Evolutionary conservation across 2,113 vertebrate genomes (phyloP).

Genomic region (Osmerus mordax): DNA sequence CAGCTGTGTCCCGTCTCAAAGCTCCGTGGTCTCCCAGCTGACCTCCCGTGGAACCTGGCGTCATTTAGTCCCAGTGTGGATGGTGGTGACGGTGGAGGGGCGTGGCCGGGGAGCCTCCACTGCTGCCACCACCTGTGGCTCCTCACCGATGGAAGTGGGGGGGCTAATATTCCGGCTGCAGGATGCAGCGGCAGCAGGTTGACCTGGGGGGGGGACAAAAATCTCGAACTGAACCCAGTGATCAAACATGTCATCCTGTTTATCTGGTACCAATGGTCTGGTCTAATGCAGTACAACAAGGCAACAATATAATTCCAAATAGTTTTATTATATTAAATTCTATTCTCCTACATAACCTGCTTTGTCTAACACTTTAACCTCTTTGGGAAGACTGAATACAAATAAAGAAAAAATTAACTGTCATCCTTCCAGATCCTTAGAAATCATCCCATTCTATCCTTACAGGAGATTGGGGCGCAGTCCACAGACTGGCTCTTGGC

Average conservation of each 20-base stretch:
- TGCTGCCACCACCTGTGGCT: slow-evolving; percentile 63
- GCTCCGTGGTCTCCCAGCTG: slow-evolving; percentile 65
- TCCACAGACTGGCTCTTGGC: slow-evolving; percentile 84
- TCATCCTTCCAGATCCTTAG: slow-evolving; percentile 1
- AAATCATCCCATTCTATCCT: slow-evolving; percentile 81
- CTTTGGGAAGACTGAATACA: too few relatives aligned
- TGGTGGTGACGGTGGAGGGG: slow-evolving; percentile 91
- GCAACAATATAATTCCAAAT: too few relatives aligned
- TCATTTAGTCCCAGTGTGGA: slow-evolving; percentile 94
- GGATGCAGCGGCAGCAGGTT: slow-evolving; percentile 76
- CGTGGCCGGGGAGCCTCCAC: slow-evolving; percentile 79
- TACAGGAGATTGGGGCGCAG: slow-evolving; percentile 69
- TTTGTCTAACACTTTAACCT: too few relatives aligned
- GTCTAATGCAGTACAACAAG: too few relatives aligned
- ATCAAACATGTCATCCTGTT: neutral
- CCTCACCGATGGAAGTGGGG: slow-evolving; percentile 66
- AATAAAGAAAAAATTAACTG: neutral
- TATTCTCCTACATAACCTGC: too few relatives aligned
- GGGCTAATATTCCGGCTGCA: slow-evolving; percentile 59
- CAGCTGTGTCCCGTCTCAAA: slow-evolving; percentile 35
- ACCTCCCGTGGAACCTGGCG: slow-evolving; percentile 71
- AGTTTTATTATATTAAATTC: too few relatives aligned
- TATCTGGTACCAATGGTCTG: neutral
- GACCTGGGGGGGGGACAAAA: slow-evolving; percentile 69
- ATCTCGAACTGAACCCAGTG: too few relatives aligned